phyloP scores from a whole-genome alignment of 2,888 invertebrate species.

The Oligia latruncula region DNA sequence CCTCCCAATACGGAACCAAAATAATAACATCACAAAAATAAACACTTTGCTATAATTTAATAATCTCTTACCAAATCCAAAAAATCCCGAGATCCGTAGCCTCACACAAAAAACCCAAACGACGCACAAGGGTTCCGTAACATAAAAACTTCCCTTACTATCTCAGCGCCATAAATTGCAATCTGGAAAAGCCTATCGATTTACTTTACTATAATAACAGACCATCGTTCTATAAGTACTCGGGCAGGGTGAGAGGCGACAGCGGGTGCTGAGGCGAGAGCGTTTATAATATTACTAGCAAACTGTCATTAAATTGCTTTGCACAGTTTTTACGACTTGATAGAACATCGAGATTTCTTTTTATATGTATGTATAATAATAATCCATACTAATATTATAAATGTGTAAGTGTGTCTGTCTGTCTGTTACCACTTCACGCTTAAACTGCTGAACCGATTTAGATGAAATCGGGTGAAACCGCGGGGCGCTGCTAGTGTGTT shows the following conservation, averaged over 20 bases:
- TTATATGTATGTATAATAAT: background rate
- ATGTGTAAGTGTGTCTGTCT: no score
- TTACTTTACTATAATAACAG: conserved; percentile 70
- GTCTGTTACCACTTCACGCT: no score
- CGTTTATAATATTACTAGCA: background rate
- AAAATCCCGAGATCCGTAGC: conserved; percentile 23
- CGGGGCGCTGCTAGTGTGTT: background rate
- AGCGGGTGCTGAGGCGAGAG: conserved; percentile 7
- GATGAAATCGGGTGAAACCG: no score
- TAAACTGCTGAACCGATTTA: no score
- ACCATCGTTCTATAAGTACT: conserved; percentile 33
- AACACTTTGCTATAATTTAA: conserved; percentile 25
- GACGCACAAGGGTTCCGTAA: conserved; percentile 60
- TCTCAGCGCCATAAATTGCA: conserved; percentile 71
- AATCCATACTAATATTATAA: no score
- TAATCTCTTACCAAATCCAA: conserved; percentile 25
- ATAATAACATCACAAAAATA: conserved; percentile 15
- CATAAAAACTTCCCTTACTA: conserved; percentile 69
- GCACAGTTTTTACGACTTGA: background rate
- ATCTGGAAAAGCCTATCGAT: conserved; percentile 71
- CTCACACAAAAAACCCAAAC: conserved; percentile 49
- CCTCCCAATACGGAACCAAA: background rate
- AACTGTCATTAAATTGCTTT: background rate
- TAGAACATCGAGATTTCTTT: background rate
- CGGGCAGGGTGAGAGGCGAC: background rate